Percentiles rank a stretch among this genome's conserved stretches.
phyloP scores from a whole-genome alignment of 2,113 vertebrate species.

The Isichthys henryi region DNA sequence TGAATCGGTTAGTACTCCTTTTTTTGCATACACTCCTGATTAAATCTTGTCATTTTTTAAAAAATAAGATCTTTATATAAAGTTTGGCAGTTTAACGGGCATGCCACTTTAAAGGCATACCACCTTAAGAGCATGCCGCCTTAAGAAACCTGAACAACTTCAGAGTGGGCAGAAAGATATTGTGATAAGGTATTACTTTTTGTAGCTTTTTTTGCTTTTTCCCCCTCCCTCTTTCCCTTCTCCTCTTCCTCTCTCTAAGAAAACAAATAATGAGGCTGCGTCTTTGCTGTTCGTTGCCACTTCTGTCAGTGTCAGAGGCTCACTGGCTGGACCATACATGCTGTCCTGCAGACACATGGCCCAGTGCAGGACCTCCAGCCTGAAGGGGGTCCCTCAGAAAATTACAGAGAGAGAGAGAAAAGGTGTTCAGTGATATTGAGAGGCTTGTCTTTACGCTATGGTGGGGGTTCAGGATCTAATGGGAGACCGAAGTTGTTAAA shows the following conservation, averaged over 20 bases:
- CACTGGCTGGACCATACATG: constrained; percentile 28
- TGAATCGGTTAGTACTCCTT: background rate
- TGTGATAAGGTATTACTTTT: constrained; percentile 22
- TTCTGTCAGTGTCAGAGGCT: constrained; percentile 46
- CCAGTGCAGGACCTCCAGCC: constrained; percentile 19
- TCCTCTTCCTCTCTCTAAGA: background rate
- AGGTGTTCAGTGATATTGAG: constrained; percentile 38
- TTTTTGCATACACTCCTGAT: constrained; percentile 15
- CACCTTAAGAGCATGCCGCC: too few species aligned
- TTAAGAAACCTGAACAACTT: background rate
- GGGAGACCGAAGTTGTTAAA: background rate
- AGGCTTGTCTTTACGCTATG: constrained; percentile 41
- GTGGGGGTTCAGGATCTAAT: background rate
- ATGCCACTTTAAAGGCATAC: background rate
- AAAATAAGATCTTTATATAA: background rate
- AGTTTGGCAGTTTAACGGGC: background rate
- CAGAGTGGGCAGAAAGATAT: background rate
- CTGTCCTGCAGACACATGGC: constrained; percentile 9
- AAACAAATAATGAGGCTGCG: background rate
- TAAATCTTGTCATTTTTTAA: background rate
- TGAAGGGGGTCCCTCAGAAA: constrained; percentile 5
- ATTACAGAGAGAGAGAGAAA: constrained; percentile 10
- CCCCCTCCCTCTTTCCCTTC: background rate
- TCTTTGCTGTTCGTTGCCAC: constrained; percentile 8
- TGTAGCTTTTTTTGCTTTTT: constrained; percentile 2